Base-by-base conservation (phyloP, 2,888 invertebrate genomes). In the Trichogramma dendrolimi region DNA sequence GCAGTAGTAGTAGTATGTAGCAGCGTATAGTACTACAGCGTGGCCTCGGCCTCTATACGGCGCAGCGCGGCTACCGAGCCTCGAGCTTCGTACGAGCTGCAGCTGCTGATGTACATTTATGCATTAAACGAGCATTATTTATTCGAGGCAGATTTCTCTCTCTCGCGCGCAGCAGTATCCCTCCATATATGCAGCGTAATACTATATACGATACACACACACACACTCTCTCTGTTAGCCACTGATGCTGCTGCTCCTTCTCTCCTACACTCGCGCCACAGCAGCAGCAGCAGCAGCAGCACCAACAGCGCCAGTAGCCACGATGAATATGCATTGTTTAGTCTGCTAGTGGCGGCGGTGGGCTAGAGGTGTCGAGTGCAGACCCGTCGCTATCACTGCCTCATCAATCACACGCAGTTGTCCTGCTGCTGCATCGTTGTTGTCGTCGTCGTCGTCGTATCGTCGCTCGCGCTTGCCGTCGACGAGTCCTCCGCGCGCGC, bases 301-400 rank as follows among this genome's bases (percentile, higher is more conserved):
- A 14, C 14, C 14, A 14, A 14, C 14, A n/a, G 44, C 46, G 41
- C 11, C n/a, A 52, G 43, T 3, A 27, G 27, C 8, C 14, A 72
- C 75, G 75, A 77, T 77, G 77, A 77, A 77, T 77, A 77, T 77
- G 77, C 77, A 77, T 77, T 77, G 77, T 77, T 77, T 71, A 72
- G 74, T 63, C 65, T 71, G 74, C 73, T 74, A 73, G 75, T 77
- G 73, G 75, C 75, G 74, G 27, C 27, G 27, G 27, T 3, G 27
- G 27, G 14, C 14, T 2, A 2, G 27, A 77, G 74, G 76, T 77
- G 77, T 77, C 77, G 75, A 77, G 77, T 75, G 75, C 77, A 77
- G 77, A 75, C 77, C 75, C 77, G 77, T 77, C 76, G 77, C 77
- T 77, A 77, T 77, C 77, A 77, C 77, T 73, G 75, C 75, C 77